Conservation (phyloP, 2,797 vertebrate genomes). For the Labroides dimidiatus region DNA sequence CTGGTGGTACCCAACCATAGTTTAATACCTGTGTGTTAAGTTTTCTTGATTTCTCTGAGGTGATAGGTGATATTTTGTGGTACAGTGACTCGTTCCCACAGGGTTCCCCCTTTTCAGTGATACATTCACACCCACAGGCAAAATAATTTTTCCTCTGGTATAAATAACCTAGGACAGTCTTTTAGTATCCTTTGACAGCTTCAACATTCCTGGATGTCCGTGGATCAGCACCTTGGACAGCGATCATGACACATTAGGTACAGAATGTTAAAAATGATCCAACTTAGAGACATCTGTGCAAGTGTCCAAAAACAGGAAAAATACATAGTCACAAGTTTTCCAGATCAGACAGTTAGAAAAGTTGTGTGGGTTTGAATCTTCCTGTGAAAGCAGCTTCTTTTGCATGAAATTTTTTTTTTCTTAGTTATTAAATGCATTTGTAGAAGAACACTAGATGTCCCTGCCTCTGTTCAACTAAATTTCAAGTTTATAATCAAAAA, state of each 20-base stretch:
- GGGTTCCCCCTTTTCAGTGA: constrained; percentile 6
- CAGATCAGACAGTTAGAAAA: not conserved
- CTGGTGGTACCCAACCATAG: not conserved
- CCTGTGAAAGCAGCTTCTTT: no score
- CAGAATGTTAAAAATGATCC: constrained; percentile 35
- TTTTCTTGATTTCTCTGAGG: constrained; percentile 7
- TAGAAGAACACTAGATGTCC: no score
- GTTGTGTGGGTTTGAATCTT: not conserved
- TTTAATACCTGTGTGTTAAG: not conserved
- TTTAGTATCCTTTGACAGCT: constrained; percentile 23
- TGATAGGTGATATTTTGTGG: constrained; percentile 10
- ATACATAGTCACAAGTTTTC: not conserved
- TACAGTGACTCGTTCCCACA: constrained; percentile 10
- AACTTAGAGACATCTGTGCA: constrained; percentile 1
- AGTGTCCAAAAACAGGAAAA: not conserved
- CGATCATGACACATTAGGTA: constrained; percentile 33
- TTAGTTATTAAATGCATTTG: no score
- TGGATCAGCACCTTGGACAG: constrained; percentile 77
- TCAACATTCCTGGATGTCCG: constrained; percentile 9
- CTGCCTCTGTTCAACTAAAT: no score
- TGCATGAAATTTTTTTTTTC: no score
- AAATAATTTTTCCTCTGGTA: constrained; percentile 12
- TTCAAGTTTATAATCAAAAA: no score
- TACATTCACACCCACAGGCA: constrained; percentile 20
- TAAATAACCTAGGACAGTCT: constrained; percentile 13